Percentiles rank a stretch among this genome's conserved stretches.
phyloP scores from a whole-genome alignment of 2,888 invertebrate genomes.

The Odontocolon sp. region DNA sequence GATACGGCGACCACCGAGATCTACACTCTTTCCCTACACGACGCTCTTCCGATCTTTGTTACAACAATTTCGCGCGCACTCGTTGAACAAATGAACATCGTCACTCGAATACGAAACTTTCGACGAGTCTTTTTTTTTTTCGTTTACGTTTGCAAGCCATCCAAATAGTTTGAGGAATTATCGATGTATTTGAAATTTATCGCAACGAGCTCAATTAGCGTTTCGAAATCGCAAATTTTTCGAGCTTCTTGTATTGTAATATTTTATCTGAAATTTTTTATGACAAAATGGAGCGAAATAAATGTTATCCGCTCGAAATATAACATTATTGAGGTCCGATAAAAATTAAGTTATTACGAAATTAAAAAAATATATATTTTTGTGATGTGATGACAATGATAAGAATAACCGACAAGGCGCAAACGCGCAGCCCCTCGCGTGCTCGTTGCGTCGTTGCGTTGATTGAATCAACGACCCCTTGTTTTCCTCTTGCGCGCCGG shows the following conservation, averaged over 20 bases:
- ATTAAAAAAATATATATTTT: slow-evolving; percentile 9
- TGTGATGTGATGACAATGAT: background rate
- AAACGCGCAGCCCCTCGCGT: slow-evolving; percentile 50
- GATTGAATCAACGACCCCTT: slow-evolving; percentile 67
- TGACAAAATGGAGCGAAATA: too few relatives aligned
- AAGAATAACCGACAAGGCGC: slow-evolving; percentile 37
- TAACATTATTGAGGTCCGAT: too few relatives aligned
- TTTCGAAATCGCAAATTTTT: too few relatives aligned
- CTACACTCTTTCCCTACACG: too few relatives aligned
- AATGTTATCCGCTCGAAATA: too few relatives aligned
- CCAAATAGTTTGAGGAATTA: slow-evolving; percentile 64
- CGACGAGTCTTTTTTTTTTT: slow-evolving; percentile 72
- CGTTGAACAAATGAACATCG: too few relatives aligned
- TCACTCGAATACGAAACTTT: slow-evolving; percentile 50
- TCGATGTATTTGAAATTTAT: slow-evolving; percentile 40
- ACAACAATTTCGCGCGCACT: too few relatives aligned
- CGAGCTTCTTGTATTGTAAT: slow-evolving; percentile 1
- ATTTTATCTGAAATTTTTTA: too few relatives aligned
- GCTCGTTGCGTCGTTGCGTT: slow-evolving; percentile 60
- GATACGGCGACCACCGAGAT: too few relatives aligned
- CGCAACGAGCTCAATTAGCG: too few relatives aligned
- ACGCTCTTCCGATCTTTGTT: too few relatives aligned
- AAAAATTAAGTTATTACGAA: background rate
- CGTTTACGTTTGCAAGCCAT: slow-evolving; percentile 79
- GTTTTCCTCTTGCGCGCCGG: slow-evolving; percentile 54